Evolutionary conservation across 2,113 vertebrate genomes (phyloP).

Genomic region (Stigmatopora nigra): DNA sequence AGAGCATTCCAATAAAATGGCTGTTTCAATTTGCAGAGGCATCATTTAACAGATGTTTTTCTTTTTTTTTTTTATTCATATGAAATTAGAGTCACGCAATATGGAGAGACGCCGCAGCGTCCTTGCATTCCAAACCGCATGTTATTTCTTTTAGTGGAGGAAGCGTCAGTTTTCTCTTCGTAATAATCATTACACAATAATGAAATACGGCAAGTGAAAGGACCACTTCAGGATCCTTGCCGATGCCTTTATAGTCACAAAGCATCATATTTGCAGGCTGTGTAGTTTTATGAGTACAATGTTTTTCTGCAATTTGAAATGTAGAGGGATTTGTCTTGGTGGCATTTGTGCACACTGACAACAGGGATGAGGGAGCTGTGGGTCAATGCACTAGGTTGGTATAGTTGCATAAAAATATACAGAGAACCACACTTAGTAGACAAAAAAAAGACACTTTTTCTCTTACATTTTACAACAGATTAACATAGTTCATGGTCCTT

Average conservation of each 20-base stretch:
- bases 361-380: background rate
- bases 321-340: conserved; percentile 34
- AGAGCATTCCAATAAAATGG: conserved; percentile 47
- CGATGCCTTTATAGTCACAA: conserved; percentile 27
- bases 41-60: conserved; percentile 51
- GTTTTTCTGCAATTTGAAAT: conserved; percentile 25
- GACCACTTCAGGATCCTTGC: conserved; percentile 20
- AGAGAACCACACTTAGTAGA: background rate
- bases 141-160: conserved; percentile 29
- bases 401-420: background rate
- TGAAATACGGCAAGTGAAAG: conserved; percentile 26
- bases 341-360: conserved; percentile 39
- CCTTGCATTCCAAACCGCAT: conserved; percentile 44
- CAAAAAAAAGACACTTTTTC: background rate
- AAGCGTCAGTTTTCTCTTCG: conserved; percentile 39
- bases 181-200: conserved; percentile 46
- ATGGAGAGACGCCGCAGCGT: conserved; percentile 33
- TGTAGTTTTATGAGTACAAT: background rate
- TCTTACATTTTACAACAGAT: background rate
- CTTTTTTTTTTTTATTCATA: conserved; percentile 29
- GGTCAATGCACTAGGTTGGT: background rate
- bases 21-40: conserved; percentile 42
- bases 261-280: conserved; percentile 8
- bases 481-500: too few species aligned
- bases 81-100: conserved; percentile 38